These are phyloP conservation scores for Hyperoplus immaculatus DNA, from an alignment of 2,797 vertebrate genomes.

Conservation along the genomic window DNA sequence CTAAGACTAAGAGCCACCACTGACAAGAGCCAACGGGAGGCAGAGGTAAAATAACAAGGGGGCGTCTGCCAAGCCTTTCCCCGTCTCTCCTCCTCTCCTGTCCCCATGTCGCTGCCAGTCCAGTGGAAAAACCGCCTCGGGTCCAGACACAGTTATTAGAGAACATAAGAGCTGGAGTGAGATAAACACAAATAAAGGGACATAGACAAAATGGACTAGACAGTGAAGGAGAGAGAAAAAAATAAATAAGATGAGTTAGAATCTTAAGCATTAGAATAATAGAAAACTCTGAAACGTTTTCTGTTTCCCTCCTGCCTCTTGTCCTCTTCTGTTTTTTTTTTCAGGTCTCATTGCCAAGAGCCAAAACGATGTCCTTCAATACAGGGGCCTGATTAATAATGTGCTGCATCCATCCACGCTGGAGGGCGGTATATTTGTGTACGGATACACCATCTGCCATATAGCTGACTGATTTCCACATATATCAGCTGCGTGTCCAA, in stretches of 20 bases:
- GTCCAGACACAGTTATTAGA: constrained; percentile 78
- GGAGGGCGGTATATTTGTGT: constrained; percentile 43
- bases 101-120: constrained; percentile 71
- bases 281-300: constrained; percentile 18
- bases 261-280: constrained; percentile 20
- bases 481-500: constrained; percentile 45
- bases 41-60: constrained; percentile 83
- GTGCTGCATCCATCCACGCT: constrained; percentile 37
- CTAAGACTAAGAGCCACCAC: constrained; percentile 67
- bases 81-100: constrained; percentile 43
- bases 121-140: constrained; percentile 81
- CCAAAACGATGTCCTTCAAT: constrained; percentile 46
- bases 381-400: constrained; percentile 51
- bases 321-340: constrained; percentile 16
- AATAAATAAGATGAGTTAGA: constrained; percentile 28
- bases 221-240: constrained; percentile 30
- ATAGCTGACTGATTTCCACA: constrained; percentile 48
- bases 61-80: constrained; percentile 75
- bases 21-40: constrained; percentile 82
- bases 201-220: constrained; percentile 58
- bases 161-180: constrained; percentile 61
- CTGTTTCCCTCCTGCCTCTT: constrained; percentile 1
- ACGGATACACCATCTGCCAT: constrained; percentile 52
- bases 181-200: constrained; percentile 70
- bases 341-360: constrained; percentile 23